A percentile compares a stretch with the other conserved stretches of the same genome.
Evolutionary conservation across 2,797 vertebrate genomes (phyloP).

Genomic region (Aplochiton taeniatus): DNA sequence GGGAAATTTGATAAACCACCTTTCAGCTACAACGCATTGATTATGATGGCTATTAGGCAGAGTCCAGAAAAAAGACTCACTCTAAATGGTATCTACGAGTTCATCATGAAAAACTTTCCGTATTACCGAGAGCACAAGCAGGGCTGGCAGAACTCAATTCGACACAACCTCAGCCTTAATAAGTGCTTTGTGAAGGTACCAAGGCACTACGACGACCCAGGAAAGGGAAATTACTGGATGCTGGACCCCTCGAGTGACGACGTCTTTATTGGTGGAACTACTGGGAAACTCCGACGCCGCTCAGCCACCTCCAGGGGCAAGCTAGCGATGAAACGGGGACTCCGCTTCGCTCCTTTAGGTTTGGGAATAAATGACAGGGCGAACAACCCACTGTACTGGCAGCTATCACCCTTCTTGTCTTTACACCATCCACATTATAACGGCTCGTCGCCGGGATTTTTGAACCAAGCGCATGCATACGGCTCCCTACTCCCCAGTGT

Average conservation of each 20-base stretch:
- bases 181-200: constrained; percentile 84
- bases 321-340: constrained; percentile 77
- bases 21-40: constrained; percentile 83
- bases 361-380: constrained; percentile 69
- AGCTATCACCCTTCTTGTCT: constrained; percentile 77
- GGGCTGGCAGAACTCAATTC: constrained; percentile 84
- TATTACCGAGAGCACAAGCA: constrained; percentile 84
- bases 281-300: constrained; percentile 80
- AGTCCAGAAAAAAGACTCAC: constrained; percentile 81
- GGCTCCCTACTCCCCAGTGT: constrained; percentile 71
- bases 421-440: constrained; percentile 78
- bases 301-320: constrained; percentile 79
- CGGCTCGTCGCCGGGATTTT: constrained; percentile 68
- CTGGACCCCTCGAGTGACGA: constrained; percentile 82
- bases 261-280: constrained; percentile 81
- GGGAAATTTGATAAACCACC: constrained; percentile 80
- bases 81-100: constrained; percentile 83
- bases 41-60: constrained; percentile 84
- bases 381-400: constrained; percentile 78
- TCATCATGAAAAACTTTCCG: constrained; percentile 83
- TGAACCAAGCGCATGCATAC: constrained; percentile 72
- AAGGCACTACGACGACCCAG: constrained; percentile 82
- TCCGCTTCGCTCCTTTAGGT: constrained; percentile 76
- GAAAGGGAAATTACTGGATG: constrained; percentile 85
- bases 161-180: constrained; percentile 82